Percentiles rank a stretch among this genome's conserved stretches.
phyloP scores from a whole-genome alignment of 1,140 invertebrate species.

The Panagrolaimus sp. region DNA sequence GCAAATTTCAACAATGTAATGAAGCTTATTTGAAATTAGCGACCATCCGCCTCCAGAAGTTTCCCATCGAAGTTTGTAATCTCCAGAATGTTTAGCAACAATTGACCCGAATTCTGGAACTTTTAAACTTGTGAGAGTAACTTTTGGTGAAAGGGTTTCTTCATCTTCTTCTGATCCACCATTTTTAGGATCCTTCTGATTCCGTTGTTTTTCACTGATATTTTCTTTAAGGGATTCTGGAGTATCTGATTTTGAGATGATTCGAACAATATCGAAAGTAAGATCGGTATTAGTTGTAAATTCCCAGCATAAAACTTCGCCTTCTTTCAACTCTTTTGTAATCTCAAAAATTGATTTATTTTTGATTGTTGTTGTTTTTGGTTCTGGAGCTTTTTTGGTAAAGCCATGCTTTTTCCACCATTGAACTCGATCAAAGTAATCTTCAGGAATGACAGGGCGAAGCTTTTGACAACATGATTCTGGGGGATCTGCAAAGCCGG shows the following conservation, averaged over 20 bases:
- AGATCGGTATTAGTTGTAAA: conserved; percentile 28
- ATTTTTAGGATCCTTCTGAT: not conserved
- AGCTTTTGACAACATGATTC: conserved; percentile 20
- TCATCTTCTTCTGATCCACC: not conserved
- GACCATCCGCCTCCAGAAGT: conserved; percentile 21
- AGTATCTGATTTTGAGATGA: not conserved
- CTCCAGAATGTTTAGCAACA: conserved; percentile 21
- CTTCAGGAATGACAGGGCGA: conserved; percentile 8
- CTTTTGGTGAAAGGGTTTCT: conserved; percentile 20
- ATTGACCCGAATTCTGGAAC: conserved; percentile 26
- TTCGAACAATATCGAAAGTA: conserved; percentile 28
- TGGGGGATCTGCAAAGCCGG: conserved; percentile 17
- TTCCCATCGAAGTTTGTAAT: conserved; percentile 22
- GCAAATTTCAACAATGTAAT: too few relatives aligned
- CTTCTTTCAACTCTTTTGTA: not conserved
- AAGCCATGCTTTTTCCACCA: conserved; percentile 28
- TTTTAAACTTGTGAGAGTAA: conserved; percentile 26
- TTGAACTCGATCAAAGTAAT: conserved; percentile 23
- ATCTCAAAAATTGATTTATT: conserved; percentile 25
- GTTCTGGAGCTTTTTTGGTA: conserved; percentile 14
- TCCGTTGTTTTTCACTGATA: not conserved
- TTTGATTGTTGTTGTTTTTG: conserved; percentile 26
- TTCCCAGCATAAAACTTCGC: conserved; percentile 28
- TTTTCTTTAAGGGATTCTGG: not conserved
- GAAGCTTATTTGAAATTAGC: too few relatives aligned